Conservation (phyloP, 2,113 vertebrate genomes). For the Chionomys nivalis region DNA sequence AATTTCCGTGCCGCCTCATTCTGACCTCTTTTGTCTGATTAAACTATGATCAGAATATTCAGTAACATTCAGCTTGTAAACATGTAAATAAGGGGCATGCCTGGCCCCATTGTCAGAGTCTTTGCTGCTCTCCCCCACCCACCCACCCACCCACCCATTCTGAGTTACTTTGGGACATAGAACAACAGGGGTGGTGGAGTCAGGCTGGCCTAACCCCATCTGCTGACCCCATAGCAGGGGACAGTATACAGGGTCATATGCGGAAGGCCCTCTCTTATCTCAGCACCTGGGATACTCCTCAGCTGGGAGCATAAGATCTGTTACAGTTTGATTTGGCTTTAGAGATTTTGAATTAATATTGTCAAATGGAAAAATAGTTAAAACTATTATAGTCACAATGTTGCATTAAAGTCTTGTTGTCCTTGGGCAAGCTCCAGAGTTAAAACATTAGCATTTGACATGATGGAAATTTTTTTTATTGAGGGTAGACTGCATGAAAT, state of each 20-base stretch:
- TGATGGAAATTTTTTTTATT: slow-evolving; percentile 64
- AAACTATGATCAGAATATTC: slow-evolving; percentile 24
- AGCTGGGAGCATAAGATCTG: slow-evolving; percentile 20
- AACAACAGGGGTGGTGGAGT: not conserved
- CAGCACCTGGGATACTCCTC: not conserved
- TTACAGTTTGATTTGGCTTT: slow-evolving; percentile 74
- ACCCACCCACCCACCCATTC: not conserved
- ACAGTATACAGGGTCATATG: not conserved
- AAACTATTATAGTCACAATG: slow-evolving; percentile 77
- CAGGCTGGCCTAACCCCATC: too few species aligned
- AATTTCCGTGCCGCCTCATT: not conserved
- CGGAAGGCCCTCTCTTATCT: not conserved
- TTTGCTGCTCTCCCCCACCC: not conserved
- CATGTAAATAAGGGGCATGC: not conserved
- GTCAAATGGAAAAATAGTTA: slow-evolving; percentile 31
- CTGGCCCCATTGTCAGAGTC: not conserved
- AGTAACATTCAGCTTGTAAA: not conserved
- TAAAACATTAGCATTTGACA: slow-evolving; percentile 89
- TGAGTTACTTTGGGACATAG: not conserved
- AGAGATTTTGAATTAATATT: slow-evolving; percentile 58
- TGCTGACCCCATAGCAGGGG: too few species aligned
- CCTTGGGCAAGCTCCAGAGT: slow-evolving; percentile 85
- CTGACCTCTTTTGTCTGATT: not conserved
- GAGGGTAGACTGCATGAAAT: slow-evolving; percentile 33
- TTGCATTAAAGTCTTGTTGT: slow-evolving; percentile 90